Base-by-base conservation (phyloP, 2,113 vertebrate species). In the Polypterus bichir region DNA sequence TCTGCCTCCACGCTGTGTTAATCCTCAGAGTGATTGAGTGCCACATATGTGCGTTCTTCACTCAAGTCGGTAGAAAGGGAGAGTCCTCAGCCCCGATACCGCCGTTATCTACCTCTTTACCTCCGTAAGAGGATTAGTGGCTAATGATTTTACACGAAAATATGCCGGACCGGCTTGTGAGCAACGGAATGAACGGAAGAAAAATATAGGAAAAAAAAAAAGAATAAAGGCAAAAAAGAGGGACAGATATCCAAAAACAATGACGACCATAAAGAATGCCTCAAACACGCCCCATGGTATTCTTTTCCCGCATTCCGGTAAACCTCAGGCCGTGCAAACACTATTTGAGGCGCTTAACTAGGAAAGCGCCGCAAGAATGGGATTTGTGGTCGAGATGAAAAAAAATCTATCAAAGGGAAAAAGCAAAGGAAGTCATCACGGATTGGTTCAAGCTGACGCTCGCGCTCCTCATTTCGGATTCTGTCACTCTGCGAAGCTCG, bases 21-120 rank as follows among this genome's bases (percentile, higher is more conserved):
- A 79, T 77, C 73, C 73, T 71, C 63, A 66, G 65, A 71, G 63
- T 70, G 64, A 74, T 70, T 63, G 67, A 68, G 64, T 62, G 69
- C 62, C 62, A 65, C 63, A 58, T 59, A 56, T 47, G 60, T 48
- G 44, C 54, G 52, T 59, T 59, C 54, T 59, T 66, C 61, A 61
- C 65, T 59, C 67, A 66, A 68, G 61, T 63, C 61, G 48, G 55
- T 60, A 51, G 63, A 63, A 67, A 62, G 49, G 48, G 59, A 57
- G 60, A 46, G 52, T 44, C 52, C 55, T 44, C 9, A 51, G 46
- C 11, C 60, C 53, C 5, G 46, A 53, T 65, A 6, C 49, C 48
- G 5, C 49, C 52, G 49, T 61, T 49, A 48, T 49, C 55, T 55
- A 51, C 62, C 48, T 65, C 58, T 67, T 57, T 61, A 47, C 48